A percentile compares a stretch with the other conserved stretches of the same genome.
Evolutionary conservation across 2,888 invertebrate genomes (phyloP).

Genomic region (Cataglyphis rosenhaueri): DNA sequence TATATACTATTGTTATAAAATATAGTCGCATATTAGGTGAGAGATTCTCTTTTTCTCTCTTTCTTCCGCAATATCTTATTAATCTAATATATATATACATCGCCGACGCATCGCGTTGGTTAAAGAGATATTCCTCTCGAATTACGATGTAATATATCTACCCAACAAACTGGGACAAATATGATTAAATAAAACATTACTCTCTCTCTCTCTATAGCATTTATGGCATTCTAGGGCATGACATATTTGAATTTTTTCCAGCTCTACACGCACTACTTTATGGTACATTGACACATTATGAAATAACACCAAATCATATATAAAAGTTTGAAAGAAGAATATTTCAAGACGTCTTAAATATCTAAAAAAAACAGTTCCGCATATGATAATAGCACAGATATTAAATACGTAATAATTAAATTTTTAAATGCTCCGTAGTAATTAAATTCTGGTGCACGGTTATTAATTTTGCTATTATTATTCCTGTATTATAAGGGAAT

Average conservation of each 20-base stretch:
- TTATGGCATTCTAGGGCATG: slow-evolving; percentile 1
- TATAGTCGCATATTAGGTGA: neutral
- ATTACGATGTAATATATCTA: neutral
- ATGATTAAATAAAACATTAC: slow-evolving; percentile 66
- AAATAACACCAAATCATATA: neutral
- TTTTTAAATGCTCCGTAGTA: neutral
- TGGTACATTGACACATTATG: neutral
- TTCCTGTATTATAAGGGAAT: neutral
- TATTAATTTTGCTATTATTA: neutral
- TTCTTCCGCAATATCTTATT: no score
- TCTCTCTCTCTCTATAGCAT: neutral
- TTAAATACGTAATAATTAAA: neutral
- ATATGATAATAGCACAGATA: neutral
- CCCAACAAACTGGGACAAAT: slow-evolving; percentile 59
- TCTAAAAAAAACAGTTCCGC: neutral
- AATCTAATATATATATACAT: no score
- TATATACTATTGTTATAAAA: slow-evolving; percentile 3
- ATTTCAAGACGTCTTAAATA: neutral
- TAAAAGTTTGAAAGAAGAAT: neutral
- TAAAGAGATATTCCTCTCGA: neutral
- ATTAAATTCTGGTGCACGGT: neutral
- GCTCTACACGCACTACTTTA: neutral
- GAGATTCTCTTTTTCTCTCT: neutral
- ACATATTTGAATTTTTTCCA: slow-evolving; percentile 6
- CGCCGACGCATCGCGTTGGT: no score